Evolutionary conservation across 2,888 invertebrate species (phyloP), one percentile per base, ranked within the genome.

Genomic region (Darwinula stevensoni): DNA sequence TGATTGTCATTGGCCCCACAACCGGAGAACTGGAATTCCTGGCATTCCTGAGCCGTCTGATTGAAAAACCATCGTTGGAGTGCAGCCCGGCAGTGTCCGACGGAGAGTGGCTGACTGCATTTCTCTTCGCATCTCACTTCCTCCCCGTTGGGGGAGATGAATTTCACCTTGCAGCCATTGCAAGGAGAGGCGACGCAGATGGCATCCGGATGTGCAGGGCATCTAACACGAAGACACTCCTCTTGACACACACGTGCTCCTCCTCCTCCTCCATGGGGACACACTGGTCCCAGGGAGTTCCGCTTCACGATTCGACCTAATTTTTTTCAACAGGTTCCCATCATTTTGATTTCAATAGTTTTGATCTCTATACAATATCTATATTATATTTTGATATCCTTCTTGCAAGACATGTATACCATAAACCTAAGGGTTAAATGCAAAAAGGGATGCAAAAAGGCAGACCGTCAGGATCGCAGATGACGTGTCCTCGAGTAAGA

Each of bases 141-240:
- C 30, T 43, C 43, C 15, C 43, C 45, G 12, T 38, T 37, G 27
- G 39, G 36, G 4, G 5, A 17, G 4, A 32, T 11, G 37, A 47
- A 49, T 4, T 44, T 33, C 4, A 44, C 41, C 30, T 38, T 35
- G 36, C 49, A 49, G 22, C 42, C 39, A 33, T 46, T 41, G 36
- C 49, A 49, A 9, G 47, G 47, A 37, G 49, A 47, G 32, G 49
- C 47, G 14, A 43, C 41, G 35, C 49, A 49, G 31, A 47, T 39
- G 14, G 49, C 48, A 32, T 46, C 44, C 4, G 47, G 45, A 34
- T 47, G 47, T 16, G 41, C 39, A 4, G 39, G 41, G 36, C 49
- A 49, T 9, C 38, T 31, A 9, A 45, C 43, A 16, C 40, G 39
- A 4, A 46, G 36, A 32, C 49, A 49, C 36, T 47, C 42, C 28